phyloP scores from a whole-genome alignment of 2,113 vertebrate species.

The Antigone vipio region DNA sequence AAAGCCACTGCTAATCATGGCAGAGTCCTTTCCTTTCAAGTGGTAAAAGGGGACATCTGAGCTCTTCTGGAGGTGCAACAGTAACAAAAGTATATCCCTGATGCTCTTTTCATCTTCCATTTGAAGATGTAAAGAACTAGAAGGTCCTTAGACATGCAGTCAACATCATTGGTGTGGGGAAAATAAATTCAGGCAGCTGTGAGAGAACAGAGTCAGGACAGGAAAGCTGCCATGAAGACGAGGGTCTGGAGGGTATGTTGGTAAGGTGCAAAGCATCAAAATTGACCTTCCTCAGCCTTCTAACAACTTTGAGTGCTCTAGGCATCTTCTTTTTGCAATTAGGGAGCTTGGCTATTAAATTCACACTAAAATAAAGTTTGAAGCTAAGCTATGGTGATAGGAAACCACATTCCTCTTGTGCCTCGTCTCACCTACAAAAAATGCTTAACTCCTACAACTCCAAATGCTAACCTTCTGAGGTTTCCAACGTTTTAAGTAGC shows the following conservation, averaged over 20 bases:
- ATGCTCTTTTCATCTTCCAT: neutral
- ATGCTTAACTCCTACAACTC: neutral
- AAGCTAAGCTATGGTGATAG: neutral
- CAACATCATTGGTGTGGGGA: neutral
- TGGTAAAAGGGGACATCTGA: neutral
- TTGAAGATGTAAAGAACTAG: neutral
- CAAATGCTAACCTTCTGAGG: neutral
- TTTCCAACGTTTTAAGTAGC: neutral
- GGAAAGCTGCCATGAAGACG: neutral
- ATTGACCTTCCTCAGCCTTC: neutral
- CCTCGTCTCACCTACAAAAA: neutral
- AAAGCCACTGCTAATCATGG: neutral
- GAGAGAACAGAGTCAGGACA: neutral
- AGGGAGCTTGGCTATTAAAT: neutral
- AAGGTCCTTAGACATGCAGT: neutral
- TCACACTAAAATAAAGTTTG: neutral
- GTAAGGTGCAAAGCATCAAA: neutral
- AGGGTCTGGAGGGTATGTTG: rapidly evolving
- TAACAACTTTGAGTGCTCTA: neutral
- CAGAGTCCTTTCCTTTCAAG: neutral
- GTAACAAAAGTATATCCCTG: neutral
- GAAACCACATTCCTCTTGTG: neutral
- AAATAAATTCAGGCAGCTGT: neutral
- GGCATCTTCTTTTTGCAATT: neutral
- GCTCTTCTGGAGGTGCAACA: neutral